Base-by-base conservation (phyloP, 2,113 vertebrate genomes). In the Channa argus region DNA sequence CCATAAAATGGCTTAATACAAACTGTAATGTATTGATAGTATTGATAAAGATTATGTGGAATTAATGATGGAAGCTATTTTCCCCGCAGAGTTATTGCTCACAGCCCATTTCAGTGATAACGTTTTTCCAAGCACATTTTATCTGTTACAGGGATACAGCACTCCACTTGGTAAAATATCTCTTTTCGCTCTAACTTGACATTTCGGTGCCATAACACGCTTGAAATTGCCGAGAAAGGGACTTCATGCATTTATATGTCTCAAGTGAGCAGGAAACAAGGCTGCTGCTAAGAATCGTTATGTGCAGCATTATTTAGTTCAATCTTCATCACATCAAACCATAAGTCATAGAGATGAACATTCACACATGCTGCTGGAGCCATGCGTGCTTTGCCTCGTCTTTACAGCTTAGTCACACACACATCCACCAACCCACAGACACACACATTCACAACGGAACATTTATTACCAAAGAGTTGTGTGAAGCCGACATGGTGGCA, bases 241-340 rank as follows among this genome's bases (percentile, higher is more conserved):
- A 49, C 44, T 49, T 62, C 10, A 4, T 70, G 66, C 51, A 66
- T 77, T 37, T 37, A 39, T 12, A 77, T 41, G 59, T 85, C 59
- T 76, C 33, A 36, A 72, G 72, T 69, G 54, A 72, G 45, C 70
- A 8, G 56, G 68, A 72, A 75, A 73, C 65, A 71, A 67, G 53
- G 63, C 49, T 50, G 62, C 50, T 76, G 74, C 67, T 74, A 41
- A 52, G 55, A 78, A 58, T 70, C 2, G 44, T 65, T 61, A 66
- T 45, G 59, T 74, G 77, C 51, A 5, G 69, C 80, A 51, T 68
- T 74, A 37, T 74, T 87, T 75, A 68, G 54, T 65, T 75, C 76
- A 62, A 58, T 82, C 74, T 80, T 62, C 59, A 71, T 81, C 63
- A 43, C 8, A 11, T 80, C 70, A 62, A 72, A 61, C 56, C 56